Evolutionary conservation across 2,888 invertebrate species (phyloP), one percentile per base, ranked within the genome.

Genomic region (Thymelicus sylvestris): DNA sequence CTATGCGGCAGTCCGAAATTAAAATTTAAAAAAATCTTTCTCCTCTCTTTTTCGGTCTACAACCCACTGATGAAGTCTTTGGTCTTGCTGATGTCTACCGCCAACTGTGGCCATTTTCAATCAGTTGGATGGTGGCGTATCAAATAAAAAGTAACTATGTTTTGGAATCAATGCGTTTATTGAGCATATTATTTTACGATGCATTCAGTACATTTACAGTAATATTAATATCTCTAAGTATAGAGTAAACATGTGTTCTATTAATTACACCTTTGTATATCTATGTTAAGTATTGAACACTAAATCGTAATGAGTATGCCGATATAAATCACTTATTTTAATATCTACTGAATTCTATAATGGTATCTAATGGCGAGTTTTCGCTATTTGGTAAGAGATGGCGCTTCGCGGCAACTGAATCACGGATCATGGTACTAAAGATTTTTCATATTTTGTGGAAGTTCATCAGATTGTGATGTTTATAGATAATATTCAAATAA

Each of bases 191-290:
- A 73, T 52, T 52, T 55, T 55, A 55, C 8, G 19, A 55, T 75
- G 47, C 73, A 69, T 73, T 68, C 72, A 66, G 72, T 75, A 76
- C 74, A 74, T 75, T 72, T 75, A 74, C 73, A 74, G 63, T 70
- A 31, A 41, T 67, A 44, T 44, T 44, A 52, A 55, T 55, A 55
- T 24, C 64, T 73, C 50, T 72, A 71, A 61, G 41, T 71, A 69
- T 67, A 68, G 74, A 67, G 70, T 75, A 74, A 72, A 74, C 71
- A 73, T 73, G 71, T 68, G 15, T 41, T 15, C 44, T 66, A 66
- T 66, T n/a, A n/a, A n/a, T 66, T 66, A 66, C 57, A 57, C 19
- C 52, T 50, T 61, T 15, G 8, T 62, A 44, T 13, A 62, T 8
- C 41, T 62, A 62, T 13, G 13, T 52, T 65, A 55, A 15, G 13